Percentiles rank a stretch among this genome's conserved stretches.
Evolutionary conservation across 2,113 vertebrate genomes (phyloP).

Genomic region (Bos javanicus): DNA sequence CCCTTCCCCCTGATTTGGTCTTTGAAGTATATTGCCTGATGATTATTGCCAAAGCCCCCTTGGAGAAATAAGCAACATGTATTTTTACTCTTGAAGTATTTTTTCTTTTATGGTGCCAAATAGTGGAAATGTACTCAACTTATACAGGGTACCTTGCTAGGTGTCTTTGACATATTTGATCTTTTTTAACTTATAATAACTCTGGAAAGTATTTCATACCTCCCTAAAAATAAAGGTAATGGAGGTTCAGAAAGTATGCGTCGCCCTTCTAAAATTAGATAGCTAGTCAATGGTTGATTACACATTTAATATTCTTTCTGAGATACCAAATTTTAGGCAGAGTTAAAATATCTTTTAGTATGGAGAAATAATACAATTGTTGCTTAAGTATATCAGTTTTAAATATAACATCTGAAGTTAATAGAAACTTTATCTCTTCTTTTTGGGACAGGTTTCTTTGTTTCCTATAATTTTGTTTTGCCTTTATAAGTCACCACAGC

Average conservation of each 20-base stretch:
- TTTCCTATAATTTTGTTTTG: background rate
- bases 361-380: background rate
- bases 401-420: background rate
- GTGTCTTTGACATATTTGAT: background rate
- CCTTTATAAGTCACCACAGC: background rate
- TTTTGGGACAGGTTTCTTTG: background rate
- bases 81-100: background rate
- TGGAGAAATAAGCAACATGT: background rate
- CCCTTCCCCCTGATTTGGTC: background rate
- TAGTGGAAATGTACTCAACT: background rate
- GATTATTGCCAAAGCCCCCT: background rate
- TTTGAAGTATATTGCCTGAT: background rate
- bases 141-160: background rate
- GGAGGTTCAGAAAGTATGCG: background rate
- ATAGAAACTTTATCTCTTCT: background rate
- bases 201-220: background rate
- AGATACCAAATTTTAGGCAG: background rate
- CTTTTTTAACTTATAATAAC: background rate
- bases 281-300: background rate
- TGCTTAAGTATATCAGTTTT: background rate
- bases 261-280: background rate
- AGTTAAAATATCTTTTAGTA: background rate
- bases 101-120: background rate
- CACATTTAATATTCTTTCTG: background rate
- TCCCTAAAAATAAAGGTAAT: background rate